A percentile compares a stretch with the other conserved stretches of the same genome.
These are phyloP conservation scores for Sebastes miniatus DNA, from an alignment of 2,797 vertebrate genomes.

Conservation along the genomic window DNA sequence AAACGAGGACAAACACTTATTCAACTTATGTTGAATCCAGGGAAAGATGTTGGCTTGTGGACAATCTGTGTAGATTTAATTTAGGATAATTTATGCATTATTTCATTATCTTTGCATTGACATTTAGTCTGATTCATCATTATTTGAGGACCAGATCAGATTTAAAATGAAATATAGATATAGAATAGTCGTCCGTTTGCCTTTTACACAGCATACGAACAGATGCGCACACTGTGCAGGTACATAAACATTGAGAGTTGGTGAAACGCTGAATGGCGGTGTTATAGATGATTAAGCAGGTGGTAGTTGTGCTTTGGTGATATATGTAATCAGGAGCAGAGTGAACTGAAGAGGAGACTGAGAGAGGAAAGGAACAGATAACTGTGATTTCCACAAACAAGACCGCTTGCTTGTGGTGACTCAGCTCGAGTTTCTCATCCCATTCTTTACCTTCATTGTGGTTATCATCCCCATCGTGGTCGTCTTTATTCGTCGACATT, in stretches of 20 bases:
- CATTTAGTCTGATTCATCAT: not conserved
- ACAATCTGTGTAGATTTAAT: not conserved
- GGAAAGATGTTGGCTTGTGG: not conserved
- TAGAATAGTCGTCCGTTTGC: not conserved
- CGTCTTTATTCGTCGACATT: not conserved
- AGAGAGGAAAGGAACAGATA: slow-evolving; percentile 3
- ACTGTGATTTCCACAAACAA: slow-evolving; percentile 44
- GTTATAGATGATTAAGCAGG: slow-evolving; percentile 32
- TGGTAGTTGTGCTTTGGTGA: slow-evolving; percentile 9
- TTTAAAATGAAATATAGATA: not conserved
- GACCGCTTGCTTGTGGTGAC: not conserved
- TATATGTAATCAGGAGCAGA: slow-evolving; percentile 41
- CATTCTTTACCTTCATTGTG: not conserved
- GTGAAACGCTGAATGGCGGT: not conserved
- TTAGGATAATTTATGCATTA: not conserved
- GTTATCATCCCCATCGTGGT: not conserved
- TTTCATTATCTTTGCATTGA: not conserved
- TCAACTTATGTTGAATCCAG: not conserved
- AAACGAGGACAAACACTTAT: slow-evolving; percentile 7
- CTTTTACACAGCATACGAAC: not conserved
- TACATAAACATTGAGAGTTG: not conserved
- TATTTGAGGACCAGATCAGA: not conserved
- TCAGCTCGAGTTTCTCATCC: not conserved
- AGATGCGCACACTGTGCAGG: not conserved
- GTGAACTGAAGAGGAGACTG: slow-evolving; percentile 1